These are phyloP conservation scores for Branchellion lobata DNA, from an alignment of 2,888 invertebrate genomes.

Conservation along the genomic window DNA sequence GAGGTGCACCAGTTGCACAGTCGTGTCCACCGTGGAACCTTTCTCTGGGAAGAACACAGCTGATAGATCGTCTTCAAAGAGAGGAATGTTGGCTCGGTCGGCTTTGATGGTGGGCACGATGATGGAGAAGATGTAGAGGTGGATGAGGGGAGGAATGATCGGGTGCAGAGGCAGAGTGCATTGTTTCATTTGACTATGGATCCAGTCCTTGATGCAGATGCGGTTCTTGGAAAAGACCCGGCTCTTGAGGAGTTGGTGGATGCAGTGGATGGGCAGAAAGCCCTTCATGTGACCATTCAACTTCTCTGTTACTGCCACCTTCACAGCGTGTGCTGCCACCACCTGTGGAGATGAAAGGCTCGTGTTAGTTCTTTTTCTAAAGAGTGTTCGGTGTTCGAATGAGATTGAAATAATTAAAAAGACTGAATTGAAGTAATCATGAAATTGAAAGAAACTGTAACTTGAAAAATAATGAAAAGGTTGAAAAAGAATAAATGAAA, in stretches of 20 bases:
- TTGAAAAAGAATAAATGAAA: too few relatives aligned
- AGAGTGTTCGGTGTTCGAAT: too few relatives aligned
- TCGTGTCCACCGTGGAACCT: not conserved
- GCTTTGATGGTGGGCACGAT: conserved; percentile 65
- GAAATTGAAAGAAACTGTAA: not conserved
- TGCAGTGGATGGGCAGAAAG: conserved; percentile 91
- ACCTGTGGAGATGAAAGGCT: conserved; percentile 52
- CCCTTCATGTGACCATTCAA: conserved; percentile 85
- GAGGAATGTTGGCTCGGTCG: conserved; percentile 83
- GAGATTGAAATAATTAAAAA: too few relatives aligned
- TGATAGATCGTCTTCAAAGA: conserved; percentile 84
- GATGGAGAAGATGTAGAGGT: conserved; percentile 90
- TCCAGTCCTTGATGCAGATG: conserved; percentile 90
- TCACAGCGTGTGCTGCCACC: conserved; percentile 90
- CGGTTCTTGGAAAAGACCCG: conserved; percentile 92
- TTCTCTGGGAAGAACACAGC: conserved; percentile 54
- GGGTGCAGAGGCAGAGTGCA: conserved; percentile 88
- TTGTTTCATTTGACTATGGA: conserved; percentile 86
- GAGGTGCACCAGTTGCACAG: conserved; percentile 79
- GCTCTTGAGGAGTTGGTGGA: conserved; percentile 88
- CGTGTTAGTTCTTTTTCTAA: not conserved
- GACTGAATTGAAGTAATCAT: not conserved
- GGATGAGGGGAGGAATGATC: conserved; percentile 85
- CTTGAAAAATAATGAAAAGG: not conserved
- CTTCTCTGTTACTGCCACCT: conserved; percentile 87